These are phyloP conservation scores for Anisognathus igniventris DNA, from an alignment of 2,797 vertebrate genomes.

Conservation along the genomic window DNA sequence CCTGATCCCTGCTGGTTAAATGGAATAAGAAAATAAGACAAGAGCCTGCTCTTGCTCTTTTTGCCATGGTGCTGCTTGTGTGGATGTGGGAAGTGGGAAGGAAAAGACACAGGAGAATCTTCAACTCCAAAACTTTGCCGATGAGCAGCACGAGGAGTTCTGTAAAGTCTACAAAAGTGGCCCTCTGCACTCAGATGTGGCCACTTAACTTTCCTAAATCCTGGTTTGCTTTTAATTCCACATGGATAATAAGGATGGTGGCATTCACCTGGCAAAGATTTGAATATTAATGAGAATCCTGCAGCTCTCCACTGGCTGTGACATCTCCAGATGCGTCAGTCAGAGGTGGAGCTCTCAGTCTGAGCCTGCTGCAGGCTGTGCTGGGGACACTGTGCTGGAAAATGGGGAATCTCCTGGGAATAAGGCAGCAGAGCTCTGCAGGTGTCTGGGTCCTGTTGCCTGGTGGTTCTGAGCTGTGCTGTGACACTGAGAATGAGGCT, in stretches of 20 bases:
- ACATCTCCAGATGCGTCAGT: background rate
- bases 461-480: background rate
- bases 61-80: rapidly evolving
- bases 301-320: background rate
- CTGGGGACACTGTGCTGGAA: background rate
- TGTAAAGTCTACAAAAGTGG: background rate
- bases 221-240: background rate
- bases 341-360: background rate
- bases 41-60: background rate
- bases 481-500: background rate
- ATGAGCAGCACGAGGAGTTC: background rate
- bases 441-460: background rate
- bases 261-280: background rate
- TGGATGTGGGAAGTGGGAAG: background rate
- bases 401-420: background rate
- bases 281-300: background rate
- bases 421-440: background rate
- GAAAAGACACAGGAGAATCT: background rate
- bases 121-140: background rate
- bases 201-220: background rate
- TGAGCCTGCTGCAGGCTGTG: background rate
- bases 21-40: background rate
- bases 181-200: background rate
- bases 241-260: background rate
- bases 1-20: background rate